Percentiles rank a stretch among this genome's conserved stretches.
These are phyloP conservation scores for Dysdera silvatica DNA, from an alignment of 1,140 invertebrate genomes.

Conservation along the genomic window DNA sequence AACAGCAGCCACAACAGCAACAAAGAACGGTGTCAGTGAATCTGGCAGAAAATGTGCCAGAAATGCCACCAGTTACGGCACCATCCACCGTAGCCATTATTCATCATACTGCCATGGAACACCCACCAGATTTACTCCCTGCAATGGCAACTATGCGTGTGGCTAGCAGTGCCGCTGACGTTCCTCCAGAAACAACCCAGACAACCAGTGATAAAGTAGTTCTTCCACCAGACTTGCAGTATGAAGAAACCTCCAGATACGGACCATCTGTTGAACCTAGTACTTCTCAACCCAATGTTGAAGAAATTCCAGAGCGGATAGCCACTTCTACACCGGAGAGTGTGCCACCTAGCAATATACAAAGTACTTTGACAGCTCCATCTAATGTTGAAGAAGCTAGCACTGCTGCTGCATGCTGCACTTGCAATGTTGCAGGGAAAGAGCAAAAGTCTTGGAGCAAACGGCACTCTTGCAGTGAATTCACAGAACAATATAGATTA, in stretches of 20 bases:
- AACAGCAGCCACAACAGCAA: neutral
- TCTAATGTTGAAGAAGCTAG: too few species aligned
- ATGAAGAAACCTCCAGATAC: slow-evolving; percentile 23
- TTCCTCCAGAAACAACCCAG: slow-evolving; percentile 11
- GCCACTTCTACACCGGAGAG: too few species aligned
- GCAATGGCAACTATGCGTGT: too few species aligned
- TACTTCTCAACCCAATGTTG: neutral
- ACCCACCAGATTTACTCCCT: too few species aligned
- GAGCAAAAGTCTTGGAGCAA: slow-evolving; percentile 5
- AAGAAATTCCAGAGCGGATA: too few species aligned
- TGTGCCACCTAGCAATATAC: neutral
- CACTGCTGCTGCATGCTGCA: too few species aligned
- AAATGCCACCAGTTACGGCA: too few species aligned
- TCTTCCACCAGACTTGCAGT: slow-evolving; percentile 23
- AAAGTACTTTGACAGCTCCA: too few species aligned
- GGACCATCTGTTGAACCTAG: neutral
- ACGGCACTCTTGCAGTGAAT: slow-evolving; percentile 30
- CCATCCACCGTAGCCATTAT: too few species aligned
- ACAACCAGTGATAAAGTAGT: slow-evolving; percentile 2
- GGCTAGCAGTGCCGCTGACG: slow-evolving; percentile 18
- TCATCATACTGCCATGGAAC: too few species aligned
- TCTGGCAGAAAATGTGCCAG: too few species aligned
- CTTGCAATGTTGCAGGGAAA: neutral
- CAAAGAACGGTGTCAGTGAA: slow-evolving; percentile 6
- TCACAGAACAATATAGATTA: neutral